Evolutionary conservation across 2,888 invertebrate genomes (phyloP), one percentile per base, ranked within the genome.

Genomic region (Stenotaenia linearis): DNA sequence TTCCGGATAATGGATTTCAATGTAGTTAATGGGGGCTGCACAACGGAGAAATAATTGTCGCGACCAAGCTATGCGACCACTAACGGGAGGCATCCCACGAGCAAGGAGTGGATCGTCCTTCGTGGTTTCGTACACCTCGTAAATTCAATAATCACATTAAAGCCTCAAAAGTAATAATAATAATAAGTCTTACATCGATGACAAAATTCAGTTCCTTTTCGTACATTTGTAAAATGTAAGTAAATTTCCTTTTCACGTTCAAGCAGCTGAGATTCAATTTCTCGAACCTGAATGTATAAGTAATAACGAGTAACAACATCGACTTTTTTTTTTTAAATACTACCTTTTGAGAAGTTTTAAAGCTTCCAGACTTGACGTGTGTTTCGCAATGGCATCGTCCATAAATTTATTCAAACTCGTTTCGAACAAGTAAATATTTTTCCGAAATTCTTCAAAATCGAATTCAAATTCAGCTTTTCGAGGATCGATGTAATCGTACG

Each of bases 41-140:
- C 15, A n/a, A 9, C 21, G 90, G 80, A 89, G 89, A 83, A 91
- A 91, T 80, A 94, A 90, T 83, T 93, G 92, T 80, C 94, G 88
- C 82, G 94, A 92, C 95, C 96, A 96, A 85, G 91, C 89, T 23
- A 96, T 91, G 84, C 94, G 89, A 4, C 94, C 95, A 18, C 92
- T 89, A 18, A 93, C 91, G 0, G 94, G 93, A 1, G 95, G 93
- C 88, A 92, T 90, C 84, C 93, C 92, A 80, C 92, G 88, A 0
- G 93, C 90, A 10, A 94, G 85, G 0, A 91, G 90, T 0, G 95
- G 94, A 82, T 90, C 89, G 80, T 91, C 91, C 83, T 93, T 89
- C 82, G 92, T 91, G 84, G 92, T 91, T 81, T 94, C 93, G 84
- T 95, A 95, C 79, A 90, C 89, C 86, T 77, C 10, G 10, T 12